Evolutionary conservation across 2,113 vertebrate genomes (phyloP).

Genomic region (Saccopteryx bilineata): DNA sequence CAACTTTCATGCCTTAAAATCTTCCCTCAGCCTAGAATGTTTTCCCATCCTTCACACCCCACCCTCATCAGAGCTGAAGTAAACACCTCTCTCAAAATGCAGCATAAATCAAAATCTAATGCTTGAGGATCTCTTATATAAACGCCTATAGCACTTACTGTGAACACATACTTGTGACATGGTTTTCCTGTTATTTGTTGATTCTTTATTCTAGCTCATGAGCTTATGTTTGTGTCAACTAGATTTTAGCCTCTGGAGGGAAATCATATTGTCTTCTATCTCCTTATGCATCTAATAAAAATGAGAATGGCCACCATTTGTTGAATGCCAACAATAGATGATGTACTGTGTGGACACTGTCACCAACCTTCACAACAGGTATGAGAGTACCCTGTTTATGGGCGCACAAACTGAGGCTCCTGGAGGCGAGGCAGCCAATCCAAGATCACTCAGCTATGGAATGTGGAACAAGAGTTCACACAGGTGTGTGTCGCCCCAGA

Average conservation of each 20-base stretch:
- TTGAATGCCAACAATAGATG: not conserved
- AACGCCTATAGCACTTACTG: not conserved
- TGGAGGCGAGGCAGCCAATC: not conserved
- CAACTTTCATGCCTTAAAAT: not conserved
- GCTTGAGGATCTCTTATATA: not conserved
- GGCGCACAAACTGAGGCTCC: not conserved
- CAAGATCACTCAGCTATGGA: not conserved
- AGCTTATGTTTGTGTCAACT: not conserved
- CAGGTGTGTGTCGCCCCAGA: not conserved
- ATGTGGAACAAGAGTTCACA: not conserved
- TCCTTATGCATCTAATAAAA: not conserved
- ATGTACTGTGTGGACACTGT: not conserved
- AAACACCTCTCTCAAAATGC: not conserved
- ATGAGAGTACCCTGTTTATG: not conserved
- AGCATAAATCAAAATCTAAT: not conserved
- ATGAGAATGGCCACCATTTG: not conserved
- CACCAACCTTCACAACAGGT: not conserved
- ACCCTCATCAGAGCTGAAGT: not conserved
- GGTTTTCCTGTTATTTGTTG: not conserved
- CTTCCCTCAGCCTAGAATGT: not conserved
- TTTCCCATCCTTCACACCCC: not conserved
- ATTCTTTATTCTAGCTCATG: constrained; percentile 10
- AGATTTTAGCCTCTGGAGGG: constrained; percentile 25
- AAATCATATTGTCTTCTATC: not conserved
- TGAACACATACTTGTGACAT: not conserved